phyloP scores from a whole-genome alignment of 37 sponge, comb jelly and placozoan species.

The Corticium candelabrum region DNA sequence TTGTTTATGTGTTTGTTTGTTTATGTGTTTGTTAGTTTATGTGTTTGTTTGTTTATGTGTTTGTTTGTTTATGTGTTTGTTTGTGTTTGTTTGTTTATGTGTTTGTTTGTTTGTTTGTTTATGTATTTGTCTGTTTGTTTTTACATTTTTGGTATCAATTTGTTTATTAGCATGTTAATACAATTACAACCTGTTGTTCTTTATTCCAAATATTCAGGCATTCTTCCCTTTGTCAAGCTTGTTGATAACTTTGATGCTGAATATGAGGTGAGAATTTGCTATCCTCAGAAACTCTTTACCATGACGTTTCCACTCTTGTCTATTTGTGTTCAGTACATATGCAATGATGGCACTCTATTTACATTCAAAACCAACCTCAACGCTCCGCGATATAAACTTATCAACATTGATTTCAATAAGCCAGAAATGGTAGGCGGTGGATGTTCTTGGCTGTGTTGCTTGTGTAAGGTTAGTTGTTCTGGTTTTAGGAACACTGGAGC shows the following conservation, averaged over 20 bases:
- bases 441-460: neutral
- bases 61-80: too few relatives aligned
- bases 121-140: too few relatives aligned
- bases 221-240: constrained; percentile 44
- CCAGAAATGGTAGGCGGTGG: constrained; percentile 50
- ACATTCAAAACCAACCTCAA: constrained; percentile 65
- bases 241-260: constrained; percentile 83
- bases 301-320: neutral
- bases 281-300: neutral
- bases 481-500: constrained; percentile 49
- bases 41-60: too few relatives aligned
- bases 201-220: too few relatives aligned
- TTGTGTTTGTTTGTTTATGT: too few relatives aligned
- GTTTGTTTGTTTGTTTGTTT: too few relatives aligned
- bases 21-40: too few relatives aligned
- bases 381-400: constrained; percentile 59
- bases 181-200: too few relatives aligned
- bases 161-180: too few relatives aligned
- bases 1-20: too few relatives aligned
- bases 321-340: constrained; percentile 37
- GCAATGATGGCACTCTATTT: constrained; percentile 61
- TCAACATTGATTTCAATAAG: constrained; percentile 62
- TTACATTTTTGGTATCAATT: neutral
- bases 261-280: constrained; percentile 56
- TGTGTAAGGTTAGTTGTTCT: neutral